Percentiles rank a stretch among this genome's conserved stretches.
Evolutionary conservation across 2,113 vertebrate species (phyloP).

Genomic region (Hyperopisus bebe): DNA sequence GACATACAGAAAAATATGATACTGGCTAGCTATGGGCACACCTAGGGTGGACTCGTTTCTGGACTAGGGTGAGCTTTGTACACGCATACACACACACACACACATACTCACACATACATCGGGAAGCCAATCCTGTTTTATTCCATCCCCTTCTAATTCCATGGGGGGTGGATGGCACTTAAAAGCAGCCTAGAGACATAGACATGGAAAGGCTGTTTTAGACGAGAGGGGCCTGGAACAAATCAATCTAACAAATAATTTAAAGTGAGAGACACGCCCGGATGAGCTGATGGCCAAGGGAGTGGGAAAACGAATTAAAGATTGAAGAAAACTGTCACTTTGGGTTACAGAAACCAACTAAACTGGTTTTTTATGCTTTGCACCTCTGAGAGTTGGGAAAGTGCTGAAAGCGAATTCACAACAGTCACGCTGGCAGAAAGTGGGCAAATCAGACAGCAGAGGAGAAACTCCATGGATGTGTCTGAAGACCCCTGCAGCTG

Average conservation of each 20-base stretch:
- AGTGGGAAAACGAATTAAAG: constrained; percentile 88
- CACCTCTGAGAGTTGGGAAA: constrained; percentile 64
- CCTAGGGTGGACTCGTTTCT: not conserved
- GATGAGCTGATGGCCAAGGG: constrained; percentile 78
- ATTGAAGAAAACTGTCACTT: constrained; percentile 88
- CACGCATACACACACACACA: not conserved
- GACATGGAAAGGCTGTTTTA: constrained; percentile 60
- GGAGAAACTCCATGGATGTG: not conserved
- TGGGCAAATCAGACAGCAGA: not conserved
- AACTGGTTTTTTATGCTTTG: constrained; percentile 64
- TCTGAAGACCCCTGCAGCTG: not conserved
- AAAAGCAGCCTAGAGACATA: constrained; percentile 42
- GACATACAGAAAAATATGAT: not conserved
- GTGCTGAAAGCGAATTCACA: constrained; percentile 64
- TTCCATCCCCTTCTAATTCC: constrained; percentile 39
- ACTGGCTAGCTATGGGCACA: not conserved
- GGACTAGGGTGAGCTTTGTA: not conserved
- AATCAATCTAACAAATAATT: constrained; percentile 85
- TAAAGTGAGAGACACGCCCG: constrained; percentile 69
- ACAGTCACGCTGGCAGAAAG: constrained; percentile 47
- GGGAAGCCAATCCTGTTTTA: not conserved
- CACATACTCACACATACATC: not conserved
- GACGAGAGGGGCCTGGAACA: constrained; percentile 56
- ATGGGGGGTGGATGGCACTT: constrained; percentile 49
- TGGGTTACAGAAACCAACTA: constrained; percentile 71